phyloP scores from a whole-genome alignment of 2,888 invertebrate species.

The Eremobia ochroleuca region DNA sequence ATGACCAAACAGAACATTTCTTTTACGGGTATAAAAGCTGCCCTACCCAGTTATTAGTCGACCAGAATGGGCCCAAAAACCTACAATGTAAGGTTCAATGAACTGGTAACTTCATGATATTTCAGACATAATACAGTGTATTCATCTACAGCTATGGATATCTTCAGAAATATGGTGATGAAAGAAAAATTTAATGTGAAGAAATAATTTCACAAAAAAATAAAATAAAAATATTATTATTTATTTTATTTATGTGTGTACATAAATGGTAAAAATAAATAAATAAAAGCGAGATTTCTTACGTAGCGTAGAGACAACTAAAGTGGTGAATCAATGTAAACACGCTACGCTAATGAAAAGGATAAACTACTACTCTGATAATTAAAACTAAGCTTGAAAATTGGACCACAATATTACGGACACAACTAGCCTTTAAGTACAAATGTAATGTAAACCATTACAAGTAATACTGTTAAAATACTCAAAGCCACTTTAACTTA shows the following conservation, averaged over 20 bases:
- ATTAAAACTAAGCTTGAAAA: background rate
- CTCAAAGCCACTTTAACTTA: background rate
- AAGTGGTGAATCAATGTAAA: background rate
- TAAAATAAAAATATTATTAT: too few species aligned
- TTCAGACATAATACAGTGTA: background rate
- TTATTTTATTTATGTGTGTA: too few species aligned
- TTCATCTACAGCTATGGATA: background rate
- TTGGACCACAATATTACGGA: background rate
- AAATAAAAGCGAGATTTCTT: background rate
- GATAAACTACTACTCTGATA: background rate
- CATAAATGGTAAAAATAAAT: too few species aligned
- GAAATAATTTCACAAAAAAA: background rate
- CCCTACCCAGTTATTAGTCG: slow-evolving; percentile 39
- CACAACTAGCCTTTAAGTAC: background rate
- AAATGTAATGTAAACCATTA: background rate
- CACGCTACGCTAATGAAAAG: background rate
- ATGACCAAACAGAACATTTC: slow-evolving; percentile 45
- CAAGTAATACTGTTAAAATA: background rate
- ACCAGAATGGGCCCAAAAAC: slow-evolving; percentile 31
- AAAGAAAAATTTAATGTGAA: background rate
- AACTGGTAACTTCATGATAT: slow-evolving; percentile 24
- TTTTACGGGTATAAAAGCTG: slow-evolving; percentile 36
- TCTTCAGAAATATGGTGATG: background rate
- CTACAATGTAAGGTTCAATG: slow-evolving; percentile 33
- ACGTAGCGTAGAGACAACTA: background rate